Evolutionary conservation across 1,140 invertebrate species (phyloP).

Genomic region (Dermatophagoides farinae): DNA sequence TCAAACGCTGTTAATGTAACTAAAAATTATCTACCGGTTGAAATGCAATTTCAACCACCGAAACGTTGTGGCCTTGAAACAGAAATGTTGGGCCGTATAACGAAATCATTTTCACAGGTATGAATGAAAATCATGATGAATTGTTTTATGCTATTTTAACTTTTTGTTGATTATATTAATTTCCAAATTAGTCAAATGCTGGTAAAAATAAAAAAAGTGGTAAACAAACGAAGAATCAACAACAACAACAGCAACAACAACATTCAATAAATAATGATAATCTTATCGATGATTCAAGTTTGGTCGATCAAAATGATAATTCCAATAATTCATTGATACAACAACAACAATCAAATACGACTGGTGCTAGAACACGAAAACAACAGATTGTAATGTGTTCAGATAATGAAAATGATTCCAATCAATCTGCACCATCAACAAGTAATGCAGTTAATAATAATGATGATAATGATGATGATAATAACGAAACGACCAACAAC

Average conservation of each 20-base stretch:
- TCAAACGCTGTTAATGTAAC: constrained; percentile 19
- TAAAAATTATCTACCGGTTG: constrained; percentile 25
- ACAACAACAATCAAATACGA: background rate
- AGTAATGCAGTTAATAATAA: background rate
- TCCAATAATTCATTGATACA: background rate
- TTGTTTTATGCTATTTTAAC: background rate
- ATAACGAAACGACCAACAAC: background rate
- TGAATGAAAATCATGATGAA: background rate
- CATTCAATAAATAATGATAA: background rate
- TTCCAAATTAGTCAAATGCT: background rate
- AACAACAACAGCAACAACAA: background rate
- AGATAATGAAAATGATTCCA: background rate
- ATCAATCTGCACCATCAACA: background rate
- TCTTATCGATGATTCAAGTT: background rate
- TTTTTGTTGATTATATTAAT: background rate
- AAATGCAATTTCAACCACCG: constrained; percentile 23
- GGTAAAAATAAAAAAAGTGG: background rate
- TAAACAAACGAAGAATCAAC: background rate
- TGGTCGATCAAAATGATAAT: background rate
- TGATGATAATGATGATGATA: background rate
- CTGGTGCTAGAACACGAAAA: background rate
- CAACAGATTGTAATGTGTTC: constrained; percentile 2
- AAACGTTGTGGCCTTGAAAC: constrained; percentile 19
- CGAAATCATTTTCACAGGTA: constrained; percentile 13
- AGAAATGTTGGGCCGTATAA: constrained; percentile 15